These are phyloP conservation scores for Lagorchestes hirsutus DNA, from an alignment of 2,797 vertebrate species.

Conservation along the genomic window DNA sequence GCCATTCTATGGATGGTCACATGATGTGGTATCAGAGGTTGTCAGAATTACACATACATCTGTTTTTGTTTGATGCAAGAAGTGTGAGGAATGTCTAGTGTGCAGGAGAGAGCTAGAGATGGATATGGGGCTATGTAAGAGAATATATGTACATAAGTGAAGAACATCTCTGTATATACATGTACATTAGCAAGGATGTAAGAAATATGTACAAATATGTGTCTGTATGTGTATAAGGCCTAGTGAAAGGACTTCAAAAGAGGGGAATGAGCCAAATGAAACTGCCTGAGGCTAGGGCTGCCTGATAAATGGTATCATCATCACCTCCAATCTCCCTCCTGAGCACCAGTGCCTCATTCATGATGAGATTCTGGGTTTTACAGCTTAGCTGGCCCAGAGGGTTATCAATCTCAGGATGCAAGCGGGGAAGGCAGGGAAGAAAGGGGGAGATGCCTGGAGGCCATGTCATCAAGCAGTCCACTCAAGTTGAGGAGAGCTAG, in stretches of 20 bases:
- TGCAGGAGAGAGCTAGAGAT: background rate
- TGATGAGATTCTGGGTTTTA: background rate
- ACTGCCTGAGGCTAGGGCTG: background rate
- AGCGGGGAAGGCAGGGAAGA: background rate
- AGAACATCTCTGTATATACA: background rate
- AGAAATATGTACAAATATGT: background rate
- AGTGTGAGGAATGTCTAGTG: background rate
- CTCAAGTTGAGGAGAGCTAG: background rate
- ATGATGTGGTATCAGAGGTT: background rate
- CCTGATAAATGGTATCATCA: background rate
- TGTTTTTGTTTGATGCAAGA: background rate
- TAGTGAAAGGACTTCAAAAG: background rate
- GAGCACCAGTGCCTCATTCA: background rate
- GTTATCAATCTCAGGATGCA: background rate
- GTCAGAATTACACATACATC: background rate
- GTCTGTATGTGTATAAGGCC: background rate
- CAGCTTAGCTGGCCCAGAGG: background rate
- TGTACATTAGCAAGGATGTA: background rate
- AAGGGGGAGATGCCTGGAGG: background rate
- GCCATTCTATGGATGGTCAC: background rate
- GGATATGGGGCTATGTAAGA: background rate
- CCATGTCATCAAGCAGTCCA: background rate
- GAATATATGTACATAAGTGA: background rate
- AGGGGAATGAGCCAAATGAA: background rate
- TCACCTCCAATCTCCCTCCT: background rate